Base-by-base conservation (phyloP, 1,140 invertebrate genomes). In the Hylaeus anthracinus region DNA sequence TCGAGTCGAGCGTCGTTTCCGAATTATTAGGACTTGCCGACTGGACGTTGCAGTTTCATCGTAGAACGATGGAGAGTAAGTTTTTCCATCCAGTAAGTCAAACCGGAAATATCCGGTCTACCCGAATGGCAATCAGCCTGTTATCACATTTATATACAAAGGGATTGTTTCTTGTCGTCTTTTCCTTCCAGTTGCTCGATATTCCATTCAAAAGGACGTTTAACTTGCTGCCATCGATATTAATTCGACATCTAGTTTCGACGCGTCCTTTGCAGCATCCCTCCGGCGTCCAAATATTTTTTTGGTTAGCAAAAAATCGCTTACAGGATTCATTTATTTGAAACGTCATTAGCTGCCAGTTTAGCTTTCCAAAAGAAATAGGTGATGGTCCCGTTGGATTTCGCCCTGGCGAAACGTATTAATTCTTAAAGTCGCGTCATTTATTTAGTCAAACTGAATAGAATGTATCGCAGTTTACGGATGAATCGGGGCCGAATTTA, bases 201-300 rank as follows among this genome's bases (percentile, higher is more conserved):
- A 73, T 78, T 81, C 48, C 15, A 15, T 15, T 60, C 66, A 43
- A 71, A 41, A 64, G 2, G 45, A 10, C 37, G 53, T 71, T 73
- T 78, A 26, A 58, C 72, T 84, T 84, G 53, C 12, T 4, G 6
- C 5, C 48, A 53, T 64, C 56, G 56, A 74, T 81, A 86, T 86
- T 86, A 86, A 85, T 86, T 83, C 77, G 43, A 14, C 51, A 60
- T 73, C 26, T 41, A 75, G 43, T 26, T 51, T 65, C 48, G 43
- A 56, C 55, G 5, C 10, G 45, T 48, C 51, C 39, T 75, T 43
- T 41, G 37, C 43, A 79, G 41, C 41, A 14, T 56, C 12, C 41
- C 81, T 82, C 74, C 56, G 55, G 60, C 12, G 37, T 69, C 39
- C 10, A 56, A 43, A n/a, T 26, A 14, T 3, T 56, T 71, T 26